Base-by-base conservation (phyloP, 1,140 invertebrate species). In the Leptonema lineaticorne region DNA sequence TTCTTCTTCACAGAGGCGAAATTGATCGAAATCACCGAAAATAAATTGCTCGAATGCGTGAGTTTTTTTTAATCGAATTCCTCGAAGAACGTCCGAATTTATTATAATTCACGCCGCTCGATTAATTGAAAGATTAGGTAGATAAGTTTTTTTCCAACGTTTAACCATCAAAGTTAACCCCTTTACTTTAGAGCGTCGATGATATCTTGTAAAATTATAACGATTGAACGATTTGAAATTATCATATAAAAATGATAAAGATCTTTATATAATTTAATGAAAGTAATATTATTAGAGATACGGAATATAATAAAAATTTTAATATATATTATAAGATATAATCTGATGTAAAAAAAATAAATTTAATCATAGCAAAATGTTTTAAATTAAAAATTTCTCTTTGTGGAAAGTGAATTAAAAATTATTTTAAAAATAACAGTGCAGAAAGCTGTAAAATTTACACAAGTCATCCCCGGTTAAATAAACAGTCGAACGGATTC, bases 41-140 rank as follows among this genome's bases (percentile, higher is more conserved):
- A 48, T 48, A 48, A 48, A 48, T 4, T 20, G 16, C 3, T n/a
- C 46, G 46, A 48, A 48, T 20, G 46, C 46, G 46, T 22, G 46
- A 48, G 46, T 48, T 20, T 48, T 33, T 33, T 48, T 48, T 48
- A 48, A 48, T 48, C 46, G 46, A 48, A 48, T 48, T 48, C 46
- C 46, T 48, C 46, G 46, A 48, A 48, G 20, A 48, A 48, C 8
- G 46, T 14, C 9, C 7, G 46, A 48, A 20, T 48, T n/a, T n/a
- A n/a, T n/a, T n/a, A n/a, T 48, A 48, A 22, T 22, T 48, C 46
- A 20, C 16, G 46, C 46, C 7, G 16, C 16, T 48, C 18, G 46
- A 48, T 48, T 48, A 48, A 48, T 48, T 22, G 46, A 48, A 48
- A 48, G 46, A 48, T 48, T 20, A n/a, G 46, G n/a, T n/a, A 16